These are phyloP conservation scores for Patella pellucida DNA, from an alignment of 2,888 invertebrate genomes.

Conservation along the genomic window DNA sequence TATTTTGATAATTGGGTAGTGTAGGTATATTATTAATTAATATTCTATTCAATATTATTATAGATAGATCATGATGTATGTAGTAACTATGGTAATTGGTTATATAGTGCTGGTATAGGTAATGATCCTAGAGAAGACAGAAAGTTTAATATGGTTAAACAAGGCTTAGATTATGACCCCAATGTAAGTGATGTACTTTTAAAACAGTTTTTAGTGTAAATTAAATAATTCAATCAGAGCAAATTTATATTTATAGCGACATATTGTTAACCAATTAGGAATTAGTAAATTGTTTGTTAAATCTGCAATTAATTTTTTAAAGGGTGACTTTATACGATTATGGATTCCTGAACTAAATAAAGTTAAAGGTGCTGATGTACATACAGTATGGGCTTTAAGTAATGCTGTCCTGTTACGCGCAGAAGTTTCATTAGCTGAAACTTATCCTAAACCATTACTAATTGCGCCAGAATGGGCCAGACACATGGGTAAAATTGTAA, in stretches of 20 bases:
- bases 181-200: slow-evolving; percentile 40
- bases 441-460: slow-evolving; percentile 59
- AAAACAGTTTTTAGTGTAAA: background rate
- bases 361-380: slow-evolving; percentile 52
- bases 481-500: slow-evolving; percentile 43
- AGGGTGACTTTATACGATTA: slow-evolving; percentile 66
- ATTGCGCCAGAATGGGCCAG: slow-evolving; percentile 61
- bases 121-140: slow-evolving; percentile 69
- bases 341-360: slow-evolving; percentile 68
- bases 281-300: too few species aligned
- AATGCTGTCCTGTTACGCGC: slow-evolving; percentile 41
- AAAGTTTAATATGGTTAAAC: slow-evolving; percentile 66
- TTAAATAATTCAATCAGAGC: too few species aligned
- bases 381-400: slow-evolving; percentile 57
- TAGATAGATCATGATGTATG: slow-evolving; percentile 70
- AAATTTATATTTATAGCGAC: too few species aligned
- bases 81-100: slow-evolving; percentile 71
- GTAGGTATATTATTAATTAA: too few species aligned
- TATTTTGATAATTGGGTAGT: background rate
- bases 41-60: background rate
- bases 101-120: slow-evolving; percentile 70
- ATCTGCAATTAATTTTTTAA: slow-evolving; percentile 36
- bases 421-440: slow-evolving; percentile 52
- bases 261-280: too few species aligned
- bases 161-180: slow-evolving; percentile 63